Evolutionary conservation across 2,113 vertebrate species (phyloP), one percentile per base, ranked within the genome.

Genomic region (Datnioides undecimradiatus): DNA sequence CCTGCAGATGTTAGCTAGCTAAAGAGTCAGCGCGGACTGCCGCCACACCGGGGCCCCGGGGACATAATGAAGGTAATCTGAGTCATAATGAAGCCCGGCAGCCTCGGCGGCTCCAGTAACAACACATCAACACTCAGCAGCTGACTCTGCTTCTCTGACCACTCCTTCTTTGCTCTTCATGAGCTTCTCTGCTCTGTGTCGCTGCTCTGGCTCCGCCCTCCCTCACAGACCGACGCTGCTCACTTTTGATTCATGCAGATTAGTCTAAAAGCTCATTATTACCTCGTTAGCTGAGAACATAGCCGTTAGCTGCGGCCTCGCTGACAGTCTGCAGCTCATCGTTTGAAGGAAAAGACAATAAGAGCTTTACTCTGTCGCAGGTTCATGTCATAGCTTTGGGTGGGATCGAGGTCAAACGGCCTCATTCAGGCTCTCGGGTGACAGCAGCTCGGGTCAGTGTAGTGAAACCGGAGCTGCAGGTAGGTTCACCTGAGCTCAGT

Each of bases 31-130:
- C 29, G 27, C 5, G 14, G 38, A n/a, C 16, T 0, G 58, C 40
- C 2, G 9, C 54, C 34, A 8, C 1, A 1, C 59, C 0, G 54
- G 38, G 25, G 68, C 31, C 63, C 21, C 1, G 5, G 5, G 71
- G 75, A 58, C 11, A 29, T 49, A 41, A 67, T 49, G 25, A 73
- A 45, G 71, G 38, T 59, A 51, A 76, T 64, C 23, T 9, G 71
- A 85, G 31, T 76, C 72, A 65, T 73, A 65, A 80, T 85, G 67
- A 79, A 60, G 16, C 65, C 62, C 49, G 11, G 46, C 59, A 45
- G 75, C 67, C 29, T 45, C 48, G 23, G 51, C 49, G 48, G 46
- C 78, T 62, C 62, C 25, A 58, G 57, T 48, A 66, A 77, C n/a
- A 69, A 83, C 46, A 29, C 75, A 63, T 17, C 19, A 79, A 17